Conservation (phyloP, 2,888 invertebrate species). For the Andrena trimmerana region DNA sequence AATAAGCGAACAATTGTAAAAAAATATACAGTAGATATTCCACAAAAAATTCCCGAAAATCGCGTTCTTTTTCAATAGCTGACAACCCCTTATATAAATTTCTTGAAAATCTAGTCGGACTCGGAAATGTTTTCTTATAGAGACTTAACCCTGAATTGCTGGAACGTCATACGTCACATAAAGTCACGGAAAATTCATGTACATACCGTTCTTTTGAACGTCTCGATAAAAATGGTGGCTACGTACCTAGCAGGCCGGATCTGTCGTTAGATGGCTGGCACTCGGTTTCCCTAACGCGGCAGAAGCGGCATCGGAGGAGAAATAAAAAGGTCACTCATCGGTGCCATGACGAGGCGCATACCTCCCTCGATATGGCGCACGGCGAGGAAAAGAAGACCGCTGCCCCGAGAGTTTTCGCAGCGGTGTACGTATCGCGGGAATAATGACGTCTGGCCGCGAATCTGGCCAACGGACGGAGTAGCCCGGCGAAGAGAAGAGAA, state of each 20-base stretch:
- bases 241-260: conserved; percentile 60
- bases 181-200: conserved; percentile 37
- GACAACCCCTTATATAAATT: too few relatives aligned
- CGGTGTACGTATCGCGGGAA: conserved; percentile 59
- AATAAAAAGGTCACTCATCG: conserved; percentile 69
- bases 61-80: too few relatives aligned
- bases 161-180: background rate
- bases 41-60: too few relatives aligned
- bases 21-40: too few relatives aligned
- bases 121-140: too few relatives aligned
- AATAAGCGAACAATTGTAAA: too few relatives aligned
- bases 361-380: conserved; percentile 76
- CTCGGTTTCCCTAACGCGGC: conserved; percentile 52
- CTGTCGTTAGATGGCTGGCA: conserved; percentile 68
- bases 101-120: too few relatives aligned
- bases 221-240: conserved; percentile 58
- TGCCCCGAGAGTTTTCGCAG: conserved; percentile 70
- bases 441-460: conserved; percentile 53
- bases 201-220: conserved; percentile 45
- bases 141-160: background rate
- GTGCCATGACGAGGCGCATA: conserved; percentile 80
- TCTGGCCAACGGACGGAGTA: conserved; percentile 10
- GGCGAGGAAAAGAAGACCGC: conserved; percentile 62
- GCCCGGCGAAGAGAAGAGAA: background rate
- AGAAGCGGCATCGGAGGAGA: conserved; percentile 44